Evolutionary conservation across 2,888 invertebrate species (phyloP), one percentile per base, ranked within the genome.

Genomic region (Nomada hirtipes): DNA sequence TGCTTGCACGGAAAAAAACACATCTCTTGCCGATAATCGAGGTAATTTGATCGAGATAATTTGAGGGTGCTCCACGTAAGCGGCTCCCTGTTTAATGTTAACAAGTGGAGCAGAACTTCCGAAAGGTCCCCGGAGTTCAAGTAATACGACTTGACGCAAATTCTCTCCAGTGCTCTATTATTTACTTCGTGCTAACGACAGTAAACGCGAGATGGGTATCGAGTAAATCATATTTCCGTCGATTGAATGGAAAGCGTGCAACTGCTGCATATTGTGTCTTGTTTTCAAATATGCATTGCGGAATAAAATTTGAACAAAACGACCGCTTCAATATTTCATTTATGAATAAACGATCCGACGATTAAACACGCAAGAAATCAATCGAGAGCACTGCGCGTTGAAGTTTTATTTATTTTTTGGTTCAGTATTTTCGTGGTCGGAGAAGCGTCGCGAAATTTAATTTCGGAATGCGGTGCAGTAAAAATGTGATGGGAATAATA

Each of bases 41-140:
- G 15, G 36, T 78, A 67, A 76, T 29, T 76, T 36, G 68, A 69
- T 67, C 36, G 50, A 55, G 42, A 61, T 71, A 65, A 79, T 78
- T 78, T 42, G 47, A 50, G 47, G 13, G 52, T 13, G 44, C 18
- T 60, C 11, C 36, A n/a, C 13, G 15, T 20, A 71, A 78, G n/a
- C 44, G 44, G 20, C 42, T 55, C 26, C 44, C 63, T 79, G 44
- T 29, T 74, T 67, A 60, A 36, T 44, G 55, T 75, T 63, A 68
- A 68, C 75, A 50, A 79, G 69, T 59, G 4, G 20, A 44, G 23
- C n/a, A 29, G n/a, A 75, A 79, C 18, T 44, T 23, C 20, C 23
- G 55, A 15, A 15, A 36, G 44, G 57, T 65, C 36, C 60, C 29
- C 29, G 18, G 18, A 2, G 26, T 72, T 65, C 44, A 52, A 64